A percentile compares a stretch with the other conserved stretches of the same genome.
These are phyloP conservation scores for Drosophila guanche DNA, from an alignment of 1,140 invertebrate species.

Conservation along the genomic window DNA sequence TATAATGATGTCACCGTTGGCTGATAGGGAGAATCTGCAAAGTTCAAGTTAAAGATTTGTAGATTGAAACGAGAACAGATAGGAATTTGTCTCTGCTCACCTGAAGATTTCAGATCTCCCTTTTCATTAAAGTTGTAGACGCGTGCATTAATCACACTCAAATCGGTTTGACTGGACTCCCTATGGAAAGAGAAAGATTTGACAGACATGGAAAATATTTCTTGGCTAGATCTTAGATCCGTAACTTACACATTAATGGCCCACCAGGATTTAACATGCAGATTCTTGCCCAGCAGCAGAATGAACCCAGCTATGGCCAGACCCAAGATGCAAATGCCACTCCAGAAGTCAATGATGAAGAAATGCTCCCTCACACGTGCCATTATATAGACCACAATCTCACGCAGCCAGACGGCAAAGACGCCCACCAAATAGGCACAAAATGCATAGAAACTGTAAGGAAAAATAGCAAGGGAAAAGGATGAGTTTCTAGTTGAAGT, in stretches of 20 bases:
- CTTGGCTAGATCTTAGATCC: background rate
- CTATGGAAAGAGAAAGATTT: constrained; percentile 9
- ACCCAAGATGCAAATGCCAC: constrained; percentile 69
- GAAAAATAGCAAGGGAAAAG: too few relatives aligned
- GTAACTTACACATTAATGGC: constrained; percentile 73
- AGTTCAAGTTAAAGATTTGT: background rate
- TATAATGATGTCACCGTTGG: constrained; percentile 71
- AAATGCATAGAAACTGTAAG: constrained; percentile 67
- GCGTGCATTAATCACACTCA: constrained; percentile 69
- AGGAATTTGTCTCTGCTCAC: constrained; percentile 4
- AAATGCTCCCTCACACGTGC: constrained; percentile 69
- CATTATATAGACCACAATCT: constrained; percentile 70
- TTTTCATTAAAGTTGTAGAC: constrained; percentile 74
- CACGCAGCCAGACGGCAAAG: constrained; percentile 67
- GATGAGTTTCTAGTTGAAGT: background rate
- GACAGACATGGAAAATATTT: too few relatives aligned
- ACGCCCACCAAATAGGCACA: constrained; percentile 66
- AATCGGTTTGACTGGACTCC: constrained; percentile 68
- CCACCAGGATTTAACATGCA: constrained; percentile 73
- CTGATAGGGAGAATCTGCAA: constrained; percentile 61
- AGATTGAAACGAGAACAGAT: background rate
- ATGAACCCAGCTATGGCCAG: constrained; percentile 69
- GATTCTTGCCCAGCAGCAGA: constrained; percentile 64
- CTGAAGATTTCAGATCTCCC: constrained; percentile 63
- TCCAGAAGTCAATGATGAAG: constrained; percentile 80